phyloP scores from a whole-genome alignment of 2,797 vertebrate species.

The Rhinichthys osculus region DNA sequence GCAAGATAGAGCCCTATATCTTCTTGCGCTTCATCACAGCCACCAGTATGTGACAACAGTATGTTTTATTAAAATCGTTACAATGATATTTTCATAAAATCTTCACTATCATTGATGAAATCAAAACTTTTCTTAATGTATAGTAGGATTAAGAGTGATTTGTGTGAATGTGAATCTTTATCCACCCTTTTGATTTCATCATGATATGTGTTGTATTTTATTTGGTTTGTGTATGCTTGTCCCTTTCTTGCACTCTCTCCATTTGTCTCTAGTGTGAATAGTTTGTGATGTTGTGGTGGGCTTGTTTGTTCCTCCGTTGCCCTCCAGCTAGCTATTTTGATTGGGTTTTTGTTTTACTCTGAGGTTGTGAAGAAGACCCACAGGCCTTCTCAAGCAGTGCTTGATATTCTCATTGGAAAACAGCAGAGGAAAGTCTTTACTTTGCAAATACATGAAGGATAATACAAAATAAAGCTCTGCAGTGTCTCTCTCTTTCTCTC shows the following conservation, averaged over 20 bases:
- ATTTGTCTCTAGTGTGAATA: constrained; percentile 60
- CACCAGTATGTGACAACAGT: neutral
- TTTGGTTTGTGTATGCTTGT: neutral
- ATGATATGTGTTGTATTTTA: constrained; percentile 12
- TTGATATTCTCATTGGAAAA: constrained; percentile 30
- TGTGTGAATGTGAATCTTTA: constrained; percentile 8
- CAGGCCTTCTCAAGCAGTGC: constrained; percentile 65
- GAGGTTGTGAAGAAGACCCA: constrained; percentile 64
- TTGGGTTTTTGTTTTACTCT: constrained; percentile 74
- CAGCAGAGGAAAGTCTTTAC: constrained; percentile 58
- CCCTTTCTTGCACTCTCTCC: neutral
- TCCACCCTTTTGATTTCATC: neutral
- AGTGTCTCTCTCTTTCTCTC: constrained; percentile 49
- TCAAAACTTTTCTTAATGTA: neutral
- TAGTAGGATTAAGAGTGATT: neutral
- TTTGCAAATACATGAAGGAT: constrained; percentile 57
- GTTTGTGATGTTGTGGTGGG: constrained; percentile 72
- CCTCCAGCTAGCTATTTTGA: constrained; percentile 77
- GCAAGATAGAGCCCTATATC: too few relatives aligned
- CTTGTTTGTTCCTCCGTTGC: constrained; percentile 72
- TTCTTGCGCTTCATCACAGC: neutral
- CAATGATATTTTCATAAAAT: neutral
- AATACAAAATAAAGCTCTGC: constrained; percentile 65
- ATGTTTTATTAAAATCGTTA: neutral
- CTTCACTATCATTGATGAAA: neutral